Evolutionary conservation across 2,113 vertebrate genomes (phyloP).

Genomic region (Limnothrissa miodon): DNA sequence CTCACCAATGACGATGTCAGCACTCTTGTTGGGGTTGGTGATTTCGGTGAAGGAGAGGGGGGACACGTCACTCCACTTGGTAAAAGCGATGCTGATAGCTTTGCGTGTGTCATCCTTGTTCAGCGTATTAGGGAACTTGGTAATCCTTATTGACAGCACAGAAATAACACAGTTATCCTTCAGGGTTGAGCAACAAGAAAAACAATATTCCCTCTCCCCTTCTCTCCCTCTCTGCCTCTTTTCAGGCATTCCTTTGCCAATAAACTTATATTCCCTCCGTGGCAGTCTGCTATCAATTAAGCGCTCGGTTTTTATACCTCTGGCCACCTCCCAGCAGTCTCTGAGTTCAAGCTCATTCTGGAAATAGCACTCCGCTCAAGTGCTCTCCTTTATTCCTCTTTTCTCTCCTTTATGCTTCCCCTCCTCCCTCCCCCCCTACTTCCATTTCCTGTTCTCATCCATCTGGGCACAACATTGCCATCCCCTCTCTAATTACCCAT

Average conservation of each 20-base stretch:
- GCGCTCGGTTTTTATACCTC: constrained; percentile 17
- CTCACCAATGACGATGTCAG: constrained; percentile 77
- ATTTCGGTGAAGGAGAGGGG: constrained; percentile 73
- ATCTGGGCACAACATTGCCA: background rate
- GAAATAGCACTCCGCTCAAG: constrained; percentile 23
- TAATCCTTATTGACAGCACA: constrained; percentile 61
- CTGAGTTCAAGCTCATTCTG: constrained; percentile 13
- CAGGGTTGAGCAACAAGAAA: background rate
- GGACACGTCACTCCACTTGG: constrained; percentile 80
- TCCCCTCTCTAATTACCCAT: constrained; percentile 10
- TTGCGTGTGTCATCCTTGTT: constrained; percentile 72
- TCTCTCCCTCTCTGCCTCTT: background rate
- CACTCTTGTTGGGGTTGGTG: constrained; percentile 39
- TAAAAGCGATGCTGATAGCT: constrained; percentile 75
- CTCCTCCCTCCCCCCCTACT: background rate
- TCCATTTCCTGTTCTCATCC: constrained; percentile 20
- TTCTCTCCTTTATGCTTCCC: background rate
- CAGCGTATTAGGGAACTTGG: constrained; percentile 74
- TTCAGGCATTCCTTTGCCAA: background rate
- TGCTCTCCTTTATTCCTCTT: background rate
- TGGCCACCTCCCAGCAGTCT: constrained; percentile 4
- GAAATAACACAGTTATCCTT: constrained; percentile 9
- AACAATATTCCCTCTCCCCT: background rate
- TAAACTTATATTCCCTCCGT: background rate
- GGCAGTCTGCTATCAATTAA: constrained; percentile 26